Conservation (phyloP, 2,113 vertebrate genomes). For the Poeciliopsis retropinna region DNA sequence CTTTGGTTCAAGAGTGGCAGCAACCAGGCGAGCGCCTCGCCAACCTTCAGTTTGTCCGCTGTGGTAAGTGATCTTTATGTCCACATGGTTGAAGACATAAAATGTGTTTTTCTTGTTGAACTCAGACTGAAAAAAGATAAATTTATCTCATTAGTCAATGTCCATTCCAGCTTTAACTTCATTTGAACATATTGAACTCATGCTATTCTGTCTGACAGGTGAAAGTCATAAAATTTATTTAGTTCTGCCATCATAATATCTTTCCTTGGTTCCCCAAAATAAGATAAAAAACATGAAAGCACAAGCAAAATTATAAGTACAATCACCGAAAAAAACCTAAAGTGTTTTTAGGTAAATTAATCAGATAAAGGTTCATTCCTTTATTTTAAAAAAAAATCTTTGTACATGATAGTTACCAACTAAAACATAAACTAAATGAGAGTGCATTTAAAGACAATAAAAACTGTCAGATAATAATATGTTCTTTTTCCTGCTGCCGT, state of each 20-base stretch:
- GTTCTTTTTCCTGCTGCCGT: too few species aligned
- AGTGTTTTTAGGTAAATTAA: too few species aligned
- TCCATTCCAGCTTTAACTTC: not conserved
- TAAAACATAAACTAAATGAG: too few species aligned
- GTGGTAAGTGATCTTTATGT: slow-evolving; percentile 93
- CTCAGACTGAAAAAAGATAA: slow-evolving; percentile 79
- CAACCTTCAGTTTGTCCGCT: slow-evolving; percentile 84
- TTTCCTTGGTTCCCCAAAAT: not conserved
- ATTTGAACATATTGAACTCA: not conserved
- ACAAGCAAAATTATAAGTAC: not conserved
- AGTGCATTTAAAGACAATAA: too few species aligned
- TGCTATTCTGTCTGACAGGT: not conserved
- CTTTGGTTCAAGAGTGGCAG: slow-evolving; percentile 94
- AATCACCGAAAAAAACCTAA: not conserved
- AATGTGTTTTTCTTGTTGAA: slow-evolving; percentile 93
- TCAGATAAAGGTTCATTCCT: too few species aligned
- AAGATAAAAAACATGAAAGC: not conserved
- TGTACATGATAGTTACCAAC: too few species aligned
- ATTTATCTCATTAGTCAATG: not conserved
- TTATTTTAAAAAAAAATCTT: too few species aligned
- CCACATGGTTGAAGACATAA: slow-evolving; percentile 97
- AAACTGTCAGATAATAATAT: too few species aligned
- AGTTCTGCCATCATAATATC: not conserved
- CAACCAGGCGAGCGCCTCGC: slow-evolving; percentile 89
- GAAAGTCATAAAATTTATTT: not conserved